Percentiles rank a stretch among this genome's conserved stretches.
Evolutionary conservation across 2,797 vertebrate species (phyloP).

Genomic region (Margarornis squamiger): DNA sequence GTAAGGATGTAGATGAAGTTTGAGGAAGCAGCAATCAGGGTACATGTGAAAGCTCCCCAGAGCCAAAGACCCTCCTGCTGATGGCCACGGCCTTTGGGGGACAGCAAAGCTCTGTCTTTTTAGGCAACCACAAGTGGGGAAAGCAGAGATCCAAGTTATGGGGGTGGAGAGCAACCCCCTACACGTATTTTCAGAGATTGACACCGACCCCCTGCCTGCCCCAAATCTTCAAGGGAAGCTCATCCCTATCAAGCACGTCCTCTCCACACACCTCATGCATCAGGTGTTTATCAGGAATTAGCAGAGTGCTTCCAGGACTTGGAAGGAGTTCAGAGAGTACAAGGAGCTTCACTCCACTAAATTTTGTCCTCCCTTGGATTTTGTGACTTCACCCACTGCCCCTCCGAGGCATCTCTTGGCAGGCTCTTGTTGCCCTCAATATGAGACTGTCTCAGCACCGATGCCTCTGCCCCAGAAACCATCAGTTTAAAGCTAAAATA

Average conservation of each 20-base stretch:
- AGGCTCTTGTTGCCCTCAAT: neutral
- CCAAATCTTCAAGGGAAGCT: neutral
- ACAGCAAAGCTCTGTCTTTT: neutral
- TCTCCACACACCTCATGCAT: slow-evolving; percentile 51
- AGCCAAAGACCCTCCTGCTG: neutral
- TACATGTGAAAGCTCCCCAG: neutral
- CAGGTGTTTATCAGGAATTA: slow-evolving; percentile 44
- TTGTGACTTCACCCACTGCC: neutral
- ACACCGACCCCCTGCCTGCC: neutral
- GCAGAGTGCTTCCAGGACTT: neutral
- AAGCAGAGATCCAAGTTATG: neutral
- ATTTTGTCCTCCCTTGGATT: slow-evolving; percentile 10
- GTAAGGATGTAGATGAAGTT: neutral
- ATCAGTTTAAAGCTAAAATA: slow-evolving; percentile 5
- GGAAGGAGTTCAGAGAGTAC: slow-evolving; percentile 39
- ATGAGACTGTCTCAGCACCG: neutral
- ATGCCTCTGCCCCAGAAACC: neutral
- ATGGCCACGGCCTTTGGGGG: neutral
- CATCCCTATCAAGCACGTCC: neutral
- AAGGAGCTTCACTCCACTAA: neutral
- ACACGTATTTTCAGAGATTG: neutral
- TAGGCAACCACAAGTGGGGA: neutral
- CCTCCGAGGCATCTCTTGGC: neutral
- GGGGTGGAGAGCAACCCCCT: neutral
- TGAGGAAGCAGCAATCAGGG: neutral